Evolutionary conservation across 2,888 invertebrate species (phyloP).

Genomic region (Gastracanthus pulcherrimus): DNA sequence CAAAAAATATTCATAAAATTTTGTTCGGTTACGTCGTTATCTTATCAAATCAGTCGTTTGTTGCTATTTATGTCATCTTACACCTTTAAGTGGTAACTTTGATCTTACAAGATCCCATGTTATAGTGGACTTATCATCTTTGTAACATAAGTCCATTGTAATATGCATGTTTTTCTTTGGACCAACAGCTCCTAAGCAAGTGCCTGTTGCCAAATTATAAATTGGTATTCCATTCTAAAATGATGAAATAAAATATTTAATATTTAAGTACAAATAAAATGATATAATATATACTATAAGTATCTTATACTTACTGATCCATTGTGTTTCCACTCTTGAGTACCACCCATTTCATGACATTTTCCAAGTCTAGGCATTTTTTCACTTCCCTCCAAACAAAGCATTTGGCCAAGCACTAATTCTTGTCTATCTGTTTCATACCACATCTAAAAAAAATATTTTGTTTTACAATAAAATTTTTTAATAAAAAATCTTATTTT

Average conservation of each 20-base stretch:
- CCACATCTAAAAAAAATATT: conserved; percentile 83
- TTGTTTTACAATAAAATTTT: background rate
- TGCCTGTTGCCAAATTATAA: conserved; percentile 92
- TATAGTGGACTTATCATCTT: conserved; percentile 75
- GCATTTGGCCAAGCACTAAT: conserved; percentile 88
- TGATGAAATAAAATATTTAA: conserved; percentile 11
- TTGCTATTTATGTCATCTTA: conserved; percentile 16
- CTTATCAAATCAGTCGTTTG: background rate
- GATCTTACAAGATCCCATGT: conserved; percentile 80
- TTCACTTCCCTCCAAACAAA: conserved; percentile 89
- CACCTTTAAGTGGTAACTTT: conserved; percentile 60
- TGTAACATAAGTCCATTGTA: conserved; percentile 82
- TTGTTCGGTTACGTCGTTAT: background rate
- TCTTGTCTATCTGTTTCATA: conserved; percentile 91
- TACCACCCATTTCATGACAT: conserved; percentile 94
- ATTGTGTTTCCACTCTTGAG: conserved; percentile 95
- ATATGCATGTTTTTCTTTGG: conserved; percentile 78
- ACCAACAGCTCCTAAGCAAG: conserved; percentile 84
- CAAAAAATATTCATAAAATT: background rate
- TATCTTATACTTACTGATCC: conserved; percentile 80
- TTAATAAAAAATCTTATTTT: background rate
- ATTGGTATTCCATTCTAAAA: conserved; percentile 85
- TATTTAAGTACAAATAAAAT: conserved; percentile 31
- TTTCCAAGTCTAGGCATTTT: conserved; percentile 88
- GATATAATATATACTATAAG: conserved; percentile 1